phyloP scores from a whole-genome alignment of 2,888 invertebrate genomes.

The Raillietiella orientalis region DNA sequence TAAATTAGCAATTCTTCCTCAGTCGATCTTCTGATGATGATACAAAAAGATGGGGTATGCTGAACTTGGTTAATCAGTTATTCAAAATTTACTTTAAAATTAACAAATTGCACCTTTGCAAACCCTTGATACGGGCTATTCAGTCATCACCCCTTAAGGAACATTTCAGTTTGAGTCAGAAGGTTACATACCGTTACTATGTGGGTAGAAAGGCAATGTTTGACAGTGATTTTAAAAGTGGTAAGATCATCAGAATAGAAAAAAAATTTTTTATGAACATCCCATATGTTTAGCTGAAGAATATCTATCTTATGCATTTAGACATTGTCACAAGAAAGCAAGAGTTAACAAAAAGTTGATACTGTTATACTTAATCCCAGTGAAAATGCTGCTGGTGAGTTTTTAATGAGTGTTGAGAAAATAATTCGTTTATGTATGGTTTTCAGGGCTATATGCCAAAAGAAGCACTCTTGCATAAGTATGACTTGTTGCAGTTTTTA shows the following conservation, averaged over 20 bases:
- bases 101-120: constrained; percentile 55
- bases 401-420: neutral
- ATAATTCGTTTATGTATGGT: constrained; percentile 5
- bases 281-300: constrained; percentile 64
- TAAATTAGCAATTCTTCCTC: constrained; percentile 7
- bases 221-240: constrained; percentile 68
- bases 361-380: constrained; percentile 75
- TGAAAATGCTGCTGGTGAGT: constrained; percentile 57
- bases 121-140: constrained; percentile 81
- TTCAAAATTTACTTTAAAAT: constrained; percentile 91
- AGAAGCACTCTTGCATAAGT: constrained; percentile 40
- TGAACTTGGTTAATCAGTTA: constrained; percentile 80
- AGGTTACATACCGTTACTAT: constrained; percentile 87
- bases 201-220: constrained; percentile 95
- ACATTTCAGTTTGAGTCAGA: constrained; percentile 59
- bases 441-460: constrained; percentile 64
- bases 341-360: constrained; percentile 65
- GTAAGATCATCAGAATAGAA: constrained; percentile 14
- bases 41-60: constrained; percentile 84
- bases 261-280: no score
- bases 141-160: constrained; percentile 72
- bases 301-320: constrained; percentile 67
- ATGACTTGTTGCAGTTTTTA: constrained; percentile 63
- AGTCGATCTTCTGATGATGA: constrained; percentile 52
- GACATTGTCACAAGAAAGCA: constrained; percentile 47